Evolutionary conservation across 2,888 invertebrate genomes (phyloP), one percentile per base, ranked within the genome.

Genomic region (Drosophila meridionalis): DNA sequence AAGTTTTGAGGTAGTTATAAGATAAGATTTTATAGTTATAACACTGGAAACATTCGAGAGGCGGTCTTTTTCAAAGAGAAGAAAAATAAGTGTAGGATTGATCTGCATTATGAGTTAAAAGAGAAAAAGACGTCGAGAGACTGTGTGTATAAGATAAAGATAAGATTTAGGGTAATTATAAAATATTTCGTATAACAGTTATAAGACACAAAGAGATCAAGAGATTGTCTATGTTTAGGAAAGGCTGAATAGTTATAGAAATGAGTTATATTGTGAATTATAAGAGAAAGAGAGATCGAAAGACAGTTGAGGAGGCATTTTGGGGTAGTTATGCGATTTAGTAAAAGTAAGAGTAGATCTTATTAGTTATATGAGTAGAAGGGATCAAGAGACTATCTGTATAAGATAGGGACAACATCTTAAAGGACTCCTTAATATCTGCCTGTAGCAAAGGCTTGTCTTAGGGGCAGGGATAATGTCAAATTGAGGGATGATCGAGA

Each of bases 401-500:
- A 48, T 40, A 57, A 62, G 43, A 63, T 34, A 45, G 36, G 32
- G 9, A 11, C n/a, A 12, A 30, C 11, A 9, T 3, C 20, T 11
- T n/a, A 11, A 32, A 50, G 32, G 32, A 50, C 9, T 30, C 3
- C 32, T n/a, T 9, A 32, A 34, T 12, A 34, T 12, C 20, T 52
- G 11, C 3, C 20, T n/a, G 8, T 32, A 4, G 2, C 2, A 32
- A 9, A 26, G 36, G 26, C 36, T 3, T 55, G 14, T 12, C 9
- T 5, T 55, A 38, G 28, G 36, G 40, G 26, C 28, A 20, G 20
- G 26, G 53, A 7, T 28, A 9, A 14, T 32, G 48, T 28, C 14
- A n/a, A 30, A 6, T 32, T 50, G 11, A 34, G 50, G 50, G 32
- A 34, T 50, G 50, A 50, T 50, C 55, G 14, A 55, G 38, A 14